Base-by-base conservation (phyloP, 2,888 invertebrate species). In the Strigamia crassipes region DNA sequence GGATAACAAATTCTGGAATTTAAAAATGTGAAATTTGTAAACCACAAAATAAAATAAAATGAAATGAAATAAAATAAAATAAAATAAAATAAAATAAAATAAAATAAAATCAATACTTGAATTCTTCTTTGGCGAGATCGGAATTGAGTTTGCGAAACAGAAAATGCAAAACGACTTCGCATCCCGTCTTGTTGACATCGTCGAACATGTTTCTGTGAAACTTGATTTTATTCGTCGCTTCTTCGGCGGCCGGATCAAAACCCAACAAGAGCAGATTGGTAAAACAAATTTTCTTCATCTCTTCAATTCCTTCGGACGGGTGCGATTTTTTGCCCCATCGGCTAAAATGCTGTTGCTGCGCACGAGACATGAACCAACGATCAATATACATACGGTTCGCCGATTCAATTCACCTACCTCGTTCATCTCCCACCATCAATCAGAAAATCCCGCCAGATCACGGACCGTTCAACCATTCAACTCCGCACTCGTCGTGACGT, bases 261-360 rank as follows among this genome's bases (percentile, higher is more conserved):
- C 61, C 61, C 23, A 61, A 61, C 8, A 61, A 61, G 3, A 61
- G 8, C 18, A 61, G 61, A 21, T 61, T 61, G 3, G 61, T 18
- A 61, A 61, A 61, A 61, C 61, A 61, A 23, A 61, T 61, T 0
- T 61, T 61, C 23, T 61, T 61, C 61, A 61, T 61, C 12, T 61
- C 61, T 61, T 61, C 61, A 18, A 1, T 23, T 61, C 13, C 6
- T 61, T 61, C 61, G 6, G 61, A 18, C 23, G 61, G n/a, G 0
- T 12, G 61, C 18, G 61, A 61, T 61, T 61, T 61, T 18, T 38
- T 38, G 38, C 38, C 38, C 38, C 38, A 38, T 38, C 38, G 38
- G 38, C 38, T 38, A 10, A 46, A 46, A 13, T 46, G 46, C n/a
- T 46, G 13, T 13, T n/a, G 46, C 4, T 46, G 46, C 46, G 5